These are phyloP conservation scores for Aptenodytes patagonicus DNA, from an alignment of 2,113 vertebrate genomes.

Conservation along the genomic window DNA sequence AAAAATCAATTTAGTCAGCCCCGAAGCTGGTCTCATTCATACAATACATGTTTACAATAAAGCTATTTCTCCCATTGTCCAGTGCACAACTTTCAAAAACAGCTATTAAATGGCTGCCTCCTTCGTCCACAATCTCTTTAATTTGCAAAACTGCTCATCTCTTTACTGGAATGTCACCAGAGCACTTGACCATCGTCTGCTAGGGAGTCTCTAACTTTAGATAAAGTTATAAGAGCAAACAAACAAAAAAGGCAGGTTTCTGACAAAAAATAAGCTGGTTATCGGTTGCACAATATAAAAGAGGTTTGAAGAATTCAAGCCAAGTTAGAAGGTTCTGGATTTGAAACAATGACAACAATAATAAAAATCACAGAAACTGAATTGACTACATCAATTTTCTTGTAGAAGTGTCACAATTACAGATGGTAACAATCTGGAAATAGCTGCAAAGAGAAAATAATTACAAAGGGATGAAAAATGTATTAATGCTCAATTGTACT, in stretches of 20 bases:
- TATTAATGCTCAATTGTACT: constrained; percentile 56
- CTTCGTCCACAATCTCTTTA: constrained; percentile 31
- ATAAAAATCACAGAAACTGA: constrained; percentile 63
- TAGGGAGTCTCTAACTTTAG: constrained; percentile 23
- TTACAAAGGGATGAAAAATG: constrained; percentile 66
- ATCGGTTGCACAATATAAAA: constrained; percentile 61
- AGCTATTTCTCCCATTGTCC: constrained; percentile 57
- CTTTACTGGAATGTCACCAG: constrained; percentile 33
- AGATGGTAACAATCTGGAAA: constrained; percentile 76
- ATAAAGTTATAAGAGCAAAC: constrained; percentile 33
- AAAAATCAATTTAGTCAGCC: constrained; percentile 16
- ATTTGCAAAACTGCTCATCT: constrained; percentile 55
- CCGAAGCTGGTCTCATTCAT: neutral
- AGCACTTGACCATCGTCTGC: constrained; percentile 48
- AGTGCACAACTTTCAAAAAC: constrained; percentile 56
- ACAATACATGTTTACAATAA: constrained; percentile 40
- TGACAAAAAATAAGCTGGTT: constrained; percentile 28
- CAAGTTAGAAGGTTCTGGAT: constrained; percentile 70
- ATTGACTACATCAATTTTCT: constrained; percentile 59
- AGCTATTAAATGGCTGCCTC: constrained; percentile 47
- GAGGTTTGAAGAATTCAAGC: constrained; percentile 42
- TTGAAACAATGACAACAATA: constrained; percentile 63
- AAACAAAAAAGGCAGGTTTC: constrained; percentile 21
- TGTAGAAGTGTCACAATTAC: constrained; percentile 68
- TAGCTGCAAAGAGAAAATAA: constrained; percentile 72